These are phyloP conservation scores for Drosophila acutilabella DNA, from an alignment of 2,888 invertebrate genomes.

Conservation along the genomic window DNA sequence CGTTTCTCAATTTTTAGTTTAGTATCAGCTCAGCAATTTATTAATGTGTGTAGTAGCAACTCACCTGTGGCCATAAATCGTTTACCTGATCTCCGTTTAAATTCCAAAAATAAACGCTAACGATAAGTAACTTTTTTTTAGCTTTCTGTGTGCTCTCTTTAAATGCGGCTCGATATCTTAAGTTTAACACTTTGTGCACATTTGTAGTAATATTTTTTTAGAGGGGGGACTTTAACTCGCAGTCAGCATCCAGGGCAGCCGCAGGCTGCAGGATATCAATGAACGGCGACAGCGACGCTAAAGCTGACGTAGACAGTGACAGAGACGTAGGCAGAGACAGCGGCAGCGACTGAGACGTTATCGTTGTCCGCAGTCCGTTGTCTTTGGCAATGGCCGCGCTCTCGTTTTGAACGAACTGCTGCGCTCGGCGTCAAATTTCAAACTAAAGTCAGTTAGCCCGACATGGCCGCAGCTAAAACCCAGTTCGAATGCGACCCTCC, in stretches of 20 bases:
- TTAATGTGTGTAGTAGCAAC: constrained; percentile 39
- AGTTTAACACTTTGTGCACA: constrained; percentile 35
- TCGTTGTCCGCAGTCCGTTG: constrained; percentile 12
- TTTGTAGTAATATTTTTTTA: constrained; percentile 7
- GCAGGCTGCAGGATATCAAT: constrained; percentile 52
- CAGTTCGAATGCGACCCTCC: constrained; percentile 55
- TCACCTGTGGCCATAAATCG: constrained; percentile 47
- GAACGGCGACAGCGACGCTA: constrained; percentile 31
- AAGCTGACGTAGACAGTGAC: constrained; percentile 26
- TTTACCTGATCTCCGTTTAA: constrained; percentile 18
- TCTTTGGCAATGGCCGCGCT: constrained; percentile 60
- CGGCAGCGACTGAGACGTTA: constrained; percentile 18
- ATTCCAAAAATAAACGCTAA: constrained; percentile 1
- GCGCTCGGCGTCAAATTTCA: constrained; percentile 76
- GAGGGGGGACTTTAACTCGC: constrained; percentile 7
- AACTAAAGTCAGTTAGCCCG: constrained; percentile 73
- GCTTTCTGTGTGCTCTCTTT: neutral
- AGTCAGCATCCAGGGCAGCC: constrained; percentile 40
- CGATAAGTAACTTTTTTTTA: neutral
- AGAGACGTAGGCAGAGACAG: constrained; percentile 24
- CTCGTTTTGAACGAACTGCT: constrained; percentile 64
- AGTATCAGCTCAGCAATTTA: constrained; percentile 39
- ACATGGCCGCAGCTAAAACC: constrained; percentile 58
- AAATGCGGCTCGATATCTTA: constrained; percentile 10
- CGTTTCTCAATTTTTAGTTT: constrained; percentile 25